phyloP scores from a whole-genome alignment of 2,797 vertebrate species.

The Pristis pectinata region DNA sequence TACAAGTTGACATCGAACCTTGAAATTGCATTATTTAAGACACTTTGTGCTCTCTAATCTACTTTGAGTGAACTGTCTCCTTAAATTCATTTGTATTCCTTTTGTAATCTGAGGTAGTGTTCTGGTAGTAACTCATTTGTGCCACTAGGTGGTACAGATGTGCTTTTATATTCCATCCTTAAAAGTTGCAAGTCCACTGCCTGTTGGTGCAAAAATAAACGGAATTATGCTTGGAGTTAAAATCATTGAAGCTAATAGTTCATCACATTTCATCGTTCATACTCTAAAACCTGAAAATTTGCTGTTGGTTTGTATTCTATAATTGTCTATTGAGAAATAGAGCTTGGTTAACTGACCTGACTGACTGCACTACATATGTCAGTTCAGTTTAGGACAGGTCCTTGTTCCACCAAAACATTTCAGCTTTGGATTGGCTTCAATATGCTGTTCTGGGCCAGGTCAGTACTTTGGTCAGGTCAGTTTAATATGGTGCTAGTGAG shows the following conservation, averaged over 20 bases:
- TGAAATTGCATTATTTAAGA: neutral
- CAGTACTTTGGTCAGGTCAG: too few relatives aligned
- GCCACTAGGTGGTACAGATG: conserved; percentile 28
- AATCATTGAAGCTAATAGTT: neutral
- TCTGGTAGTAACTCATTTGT: neutral
- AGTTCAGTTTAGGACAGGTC: too few relatives aligned
- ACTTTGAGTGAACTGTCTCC: neutral
- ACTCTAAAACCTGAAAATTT: neutral
- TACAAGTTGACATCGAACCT: neutral
- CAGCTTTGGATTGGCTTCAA: too few relatives aligned
- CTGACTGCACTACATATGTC: too few relatives aligned
- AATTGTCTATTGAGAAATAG: neutral
- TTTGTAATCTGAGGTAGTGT: neutral
- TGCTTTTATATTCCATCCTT: neutral
- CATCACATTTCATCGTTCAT: neutral
- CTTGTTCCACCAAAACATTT: too few relatives aligned
- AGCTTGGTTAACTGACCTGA: too few relatives aligned
- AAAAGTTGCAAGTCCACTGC: neutral
- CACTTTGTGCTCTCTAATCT: neutral
- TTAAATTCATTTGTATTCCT: neutral
- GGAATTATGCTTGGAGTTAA: neutral
- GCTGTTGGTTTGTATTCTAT: neutral
- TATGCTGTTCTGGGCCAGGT: too few relatives aligned
- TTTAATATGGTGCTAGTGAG: too few relatives aligned
- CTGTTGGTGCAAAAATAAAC: neutral